These are phyloP conservation scores for Cabera pusaria DNA, from an alignment of 2,888 invertebrate species.

Conservation along the genomic window DNA sequence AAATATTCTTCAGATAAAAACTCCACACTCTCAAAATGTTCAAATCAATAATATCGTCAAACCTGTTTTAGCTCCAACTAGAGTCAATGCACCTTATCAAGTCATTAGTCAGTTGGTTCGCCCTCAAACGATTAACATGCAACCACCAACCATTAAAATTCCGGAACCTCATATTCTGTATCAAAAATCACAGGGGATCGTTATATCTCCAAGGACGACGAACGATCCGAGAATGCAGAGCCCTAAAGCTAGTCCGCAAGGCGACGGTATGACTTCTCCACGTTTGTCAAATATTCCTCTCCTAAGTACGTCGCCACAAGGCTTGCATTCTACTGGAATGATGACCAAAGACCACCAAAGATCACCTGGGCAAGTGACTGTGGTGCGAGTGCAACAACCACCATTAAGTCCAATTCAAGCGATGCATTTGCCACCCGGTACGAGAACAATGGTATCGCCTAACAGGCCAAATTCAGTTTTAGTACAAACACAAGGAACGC, in stretches of 20 bases:
- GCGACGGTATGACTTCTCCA: conserved; percentile 65
- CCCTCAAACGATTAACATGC: conserved; percentile 73
- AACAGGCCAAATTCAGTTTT: conserved; percentile 72
- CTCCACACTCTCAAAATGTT: conserved; percentile 52
- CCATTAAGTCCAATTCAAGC: conserved; percentile 72
- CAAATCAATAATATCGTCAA: conserved; percentile 53
- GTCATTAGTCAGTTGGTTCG: conserved; percentile 71
- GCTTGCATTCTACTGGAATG: conserved; percentile 58
- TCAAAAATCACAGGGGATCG: conserved; percentile 73
- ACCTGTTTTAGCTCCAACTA: conserved; percentile 59
- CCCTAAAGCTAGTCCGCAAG: conserved; percentile 64
- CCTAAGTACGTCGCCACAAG: conserved; percentile 64
- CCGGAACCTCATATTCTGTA: conserved; percentile 81
- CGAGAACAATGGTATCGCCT: conserved; percentile 71
- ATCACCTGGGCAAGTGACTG: conserved; percentile 75
- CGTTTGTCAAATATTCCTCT: conserved; percentile 69
- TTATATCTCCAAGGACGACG: conserved; percentile 68
- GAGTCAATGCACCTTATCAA: conserved; percentile 69
- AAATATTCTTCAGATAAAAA: conserved; percentile 73
- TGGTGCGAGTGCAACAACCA: conserved; percentile 79
- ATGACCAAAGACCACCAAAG: conserved; percentile 64
- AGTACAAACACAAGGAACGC: conserved; percentile 60
- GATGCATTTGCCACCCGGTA: conserved; percentile 64
- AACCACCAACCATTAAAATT: conserved; percentile 86
- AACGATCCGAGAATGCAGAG: conserved; percentile 68